Percentiles rank a stretch among this genome's conserved stretches.
phyloP scores from a whole-genome alignment of 30 jellyfish, hydroid and myxozoan genomes.

The Sanderia malayensis region DNA sequence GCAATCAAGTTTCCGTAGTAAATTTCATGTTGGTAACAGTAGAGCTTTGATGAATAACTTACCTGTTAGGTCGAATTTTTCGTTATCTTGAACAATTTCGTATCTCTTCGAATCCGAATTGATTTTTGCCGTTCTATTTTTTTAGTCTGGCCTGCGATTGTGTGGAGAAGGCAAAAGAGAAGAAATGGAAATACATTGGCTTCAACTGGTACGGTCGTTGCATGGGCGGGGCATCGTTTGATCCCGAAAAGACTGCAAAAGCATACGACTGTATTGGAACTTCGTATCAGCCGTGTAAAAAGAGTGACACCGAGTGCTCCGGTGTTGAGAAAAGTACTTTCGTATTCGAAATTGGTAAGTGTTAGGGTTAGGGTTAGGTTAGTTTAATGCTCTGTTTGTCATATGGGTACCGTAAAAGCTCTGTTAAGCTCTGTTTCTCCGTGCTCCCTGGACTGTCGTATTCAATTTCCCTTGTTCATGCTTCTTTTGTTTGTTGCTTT shows the following conservation, averaged over 20 bases:
- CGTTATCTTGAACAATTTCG: too few relatives aligned
- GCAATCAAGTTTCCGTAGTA: too few relatives aligned
- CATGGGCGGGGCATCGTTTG: constrained; percentile 4
- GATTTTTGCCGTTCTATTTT: too few relatives aligned
- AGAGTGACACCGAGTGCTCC: neutral
- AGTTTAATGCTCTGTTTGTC: neutral
- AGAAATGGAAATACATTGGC: constrained; percentile 7
- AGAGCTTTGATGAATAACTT: too few relatives aligned
- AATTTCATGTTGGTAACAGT: too few relatives aligned
- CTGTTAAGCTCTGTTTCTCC: too few relatives aligned
- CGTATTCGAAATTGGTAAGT: constrained; percentile 18
- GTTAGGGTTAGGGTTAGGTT: neutral
- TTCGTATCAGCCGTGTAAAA: neutral
- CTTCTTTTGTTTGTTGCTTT: too few relatives aligned
- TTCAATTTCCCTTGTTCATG: too few relatives aligned
- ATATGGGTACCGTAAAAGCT: too few relatives aligned
- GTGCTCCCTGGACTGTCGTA: too few relatives aligned
- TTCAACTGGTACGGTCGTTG: constrained; percentile 1
- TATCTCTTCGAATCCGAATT: too few relatives aligned
- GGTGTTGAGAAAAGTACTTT: neutral
- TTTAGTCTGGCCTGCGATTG: constrained; percentile 28
- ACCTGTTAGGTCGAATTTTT: too few relatives aligned
- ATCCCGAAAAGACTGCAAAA: neutral
- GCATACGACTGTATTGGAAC: constrained; percentile 1
- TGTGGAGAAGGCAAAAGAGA: constrained; percentile 13